These are phyloP conservation scores for Diarsia brunnea DNA, from an alignment of 2,888 invertebrate species.

Conservation along the genomic window DNA sequence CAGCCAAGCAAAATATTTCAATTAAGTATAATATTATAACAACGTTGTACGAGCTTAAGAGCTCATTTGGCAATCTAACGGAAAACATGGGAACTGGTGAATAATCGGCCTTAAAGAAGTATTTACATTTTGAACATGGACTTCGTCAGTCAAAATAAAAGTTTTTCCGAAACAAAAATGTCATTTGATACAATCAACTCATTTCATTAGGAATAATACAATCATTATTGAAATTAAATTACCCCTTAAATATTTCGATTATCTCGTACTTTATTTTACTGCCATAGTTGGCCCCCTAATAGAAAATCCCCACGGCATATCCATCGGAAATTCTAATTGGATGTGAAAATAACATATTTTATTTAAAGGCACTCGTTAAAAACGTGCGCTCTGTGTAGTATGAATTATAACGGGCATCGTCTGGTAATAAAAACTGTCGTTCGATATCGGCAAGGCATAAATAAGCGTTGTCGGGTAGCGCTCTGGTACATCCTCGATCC, in stretches of 20 bases:
- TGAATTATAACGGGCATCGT: conserved; percentile 79
- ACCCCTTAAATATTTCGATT: background rate
- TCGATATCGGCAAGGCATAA: conserved; percentile 86
- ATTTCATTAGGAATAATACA: background rate
- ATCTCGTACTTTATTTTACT: conserved; percentile 22
- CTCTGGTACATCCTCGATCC: conserved; percentile 83
- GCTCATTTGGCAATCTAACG: background rate
- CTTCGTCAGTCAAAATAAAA: background rate
- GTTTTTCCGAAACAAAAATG: background rate
- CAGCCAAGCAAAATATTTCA: background rate
- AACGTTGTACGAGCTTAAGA: background rate
- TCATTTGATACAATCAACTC: background rate
- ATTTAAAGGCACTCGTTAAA: conserved; percentile 65
- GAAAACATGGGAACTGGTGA: background rate
- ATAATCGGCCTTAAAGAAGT: background rate
- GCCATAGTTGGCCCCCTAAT: conserved; percentile 12
- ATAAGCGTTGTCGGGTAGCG: conserved; percentile 86
- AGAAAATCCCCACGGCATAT: conserved; percentile 26
- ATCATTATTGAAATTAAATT: conserved; percentile 5
- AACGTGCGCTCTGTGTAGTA: conserved; percentile 65
- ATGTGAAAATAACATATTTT: conserved; percentile 63
- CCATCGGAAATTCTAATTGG: conserved; percentile 62
- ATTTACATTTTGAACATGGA: background rate
- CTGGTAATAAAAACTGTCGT: conserved; percentile 83
- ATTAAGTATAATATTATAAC: background rate